phyloP scores from a whole-genome alignment of 2,888 invertebrate species.

The Dicroscelio sp. region DNA sequence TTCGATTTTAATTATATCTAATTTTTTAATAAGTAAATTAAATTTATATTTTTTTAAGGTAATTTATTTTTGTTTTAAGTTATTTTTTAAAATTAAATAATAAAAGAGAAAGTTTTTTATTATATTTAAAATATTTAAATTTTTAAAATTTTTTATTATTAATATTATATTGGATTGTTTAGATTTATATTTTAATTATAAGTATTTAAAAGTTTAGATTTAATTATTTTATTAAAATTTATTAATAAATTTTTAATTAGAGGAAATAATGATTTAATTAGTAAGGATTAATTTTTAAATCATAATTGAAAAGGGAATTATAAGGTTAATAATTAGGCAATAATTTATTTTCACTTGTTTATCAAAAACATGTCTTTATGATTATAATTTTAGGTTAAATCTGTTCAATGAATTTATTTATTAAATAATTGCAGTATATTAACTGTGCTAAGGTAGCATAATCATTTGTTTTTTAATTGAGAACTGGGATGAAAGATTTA shows the following conservation, averaged over 20 bases:
- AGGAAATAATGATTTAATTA: slow-evolving; percentile 89
- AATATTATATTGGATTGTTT: slow-evolving; percentile 62
- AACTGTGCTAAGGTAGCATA: slow-evolving; percentile 96
- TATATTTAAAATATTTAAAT: slow-evolving; percentile 90
- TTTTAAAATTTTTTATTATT: slow-evolving; percentile 86
- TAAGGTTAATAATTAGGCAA: slow-evolving; percentile 94
- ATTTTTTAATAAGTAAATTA: slow-evolving; percentile 94
- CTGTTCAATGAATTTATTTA: slow-evolving; percentile 95
- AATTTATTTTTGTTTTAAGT: slow-evolving; percentile 35
- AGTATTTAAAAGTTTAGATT: too few species aligned
- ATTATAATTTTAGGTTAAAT: slow-evolving; percentile 93
- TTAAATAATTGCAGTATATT: slow-evolving; percentile 96
- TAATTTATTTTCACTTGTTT: slow-evolving; percentile 94
- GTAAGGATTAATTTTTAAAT: slow-evolving; percentile 86
- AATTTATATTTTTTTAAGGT: slow-evolving; percentile 92
- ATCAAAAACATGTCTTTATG: slow-evolving; percentile 95
- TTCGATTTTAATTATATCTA: slow-evolving; percentile 94
- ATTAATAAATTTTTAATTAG: slow-evolving; percentile 91
- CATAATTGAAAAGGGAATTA: too few species aligned
- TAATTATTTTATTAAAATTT: slow-evolving; percentile 91
- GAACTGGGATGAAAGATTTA: slow-evolving; percentile 95
- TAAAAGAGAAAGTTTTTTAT: slow-evolving; percentile 91
- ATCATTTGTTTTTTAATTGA: slow-evolving; percentile 96
- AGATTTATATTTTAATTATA: slow-evolving; percentile 58
- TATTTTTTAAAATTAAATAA: slow-evolving; percentile 83